Evolutionary conservation across 2,888 invertebrate species (phyloP).

Genomic region (Salpingus planirostris): DNA sequence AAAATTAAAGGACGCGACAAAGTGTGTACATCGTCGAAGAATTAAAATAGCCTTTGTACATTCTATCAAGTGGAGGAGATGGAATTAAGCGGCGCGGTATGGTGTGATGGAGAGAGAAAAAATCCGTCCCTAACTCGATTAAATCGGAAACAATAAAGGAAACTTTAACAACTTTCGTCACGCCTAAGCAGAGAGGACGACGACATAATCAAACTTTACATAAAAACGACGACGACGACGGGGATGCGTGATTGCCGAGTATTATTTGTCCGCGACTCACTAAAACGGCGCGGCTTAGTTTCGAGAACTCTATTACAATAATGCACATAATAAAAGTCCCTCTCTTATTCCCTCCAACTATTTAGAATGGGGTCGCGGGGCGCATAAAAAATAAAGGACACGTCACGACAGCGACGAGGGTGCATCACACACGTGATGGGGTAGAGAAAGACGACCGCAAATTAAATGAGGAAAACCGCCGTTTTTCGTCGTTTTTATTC

Average conservation of each 20-base stretch:
- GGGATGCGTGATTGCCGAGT: conserved; percentile 23
- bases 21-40: conserved; percentile 11
- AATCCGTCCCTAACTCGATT: conserved; percentile 30
- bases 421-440: too few species aligned
- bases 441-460: too few species aligned
- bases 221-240: conserved; percentile 15
- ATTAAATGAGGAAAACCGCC: conserved; percentile 9
- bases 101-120: too few species aligned
- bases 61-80: conserved; percentile 24
- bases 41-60: conserved; percentile 19
- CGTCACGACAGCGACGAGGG: too few species aligned
- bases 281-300: conserved; percentile 17
- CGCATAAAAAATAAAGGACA: conserved; percentile 11
- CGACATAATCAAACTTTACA: conserved; percentile 21
- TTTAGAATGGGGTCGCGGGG: conserved; percentile 1
- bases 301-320: conserved; percentile 23
- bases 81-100: conserved; percentile 26
- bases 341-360: too few species aligned
- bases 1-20: conserved; percentile 12
- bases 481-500: conserved; percentile 18
- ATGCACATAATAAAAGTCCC: conserved; percentile 1
- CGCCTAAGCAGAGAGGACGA: conserved; percentile 19
- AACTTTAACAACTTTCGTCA: conserved; percentile 27
- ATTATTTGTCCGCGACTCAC: conserved; percentile 19
- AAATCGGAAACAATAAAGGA: conserved; percentile 33